A percentile compares a stretch with the other conserved stretches of the same genome.
These are phyloP conservation scores for Trichogramma evanescens DNA, from an alignment of 2,888 invertebrate genomes.

Conservation along the genomic window DNA sequence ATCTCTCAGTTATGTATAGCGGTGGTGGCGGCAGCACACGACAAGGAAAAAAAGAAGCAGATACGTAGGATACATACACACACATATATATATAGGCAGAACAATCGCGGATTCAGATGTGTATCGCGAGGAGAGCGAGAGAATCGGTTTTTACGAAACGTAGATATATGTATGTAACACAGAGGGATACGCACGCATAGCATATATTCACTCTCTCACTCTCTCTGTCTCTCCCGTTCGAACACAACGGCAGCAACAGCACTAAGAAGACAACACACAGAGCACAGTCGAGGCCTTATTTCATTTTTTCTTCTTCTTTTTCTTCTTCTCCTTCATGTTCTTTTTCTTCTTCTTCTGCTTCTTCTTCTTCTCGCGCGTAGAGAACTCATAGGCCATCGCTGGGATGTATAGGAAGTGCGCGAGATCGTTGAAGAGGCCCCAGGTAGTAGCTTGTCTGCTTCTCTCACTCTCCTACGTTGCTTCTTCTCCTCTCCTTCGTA, in stretches of 20 bases:
- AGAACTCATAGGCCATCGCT: neutral
- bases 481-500: neutral
- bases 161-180: too few relatives aligned
- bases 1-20: too few relatives aligned
- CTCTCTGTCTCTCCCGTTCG: neutral
- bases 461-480: neutral
- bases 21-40: neutral
- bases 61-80: neutral
- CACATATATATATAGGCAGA: slow-evolving; percentile 5
- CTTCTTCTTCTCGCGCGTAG: too few relatives aligned
- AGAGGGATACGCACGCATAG: too few relatives aligned
- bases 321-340: too few relatives aligned
- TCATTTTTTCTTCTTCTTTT: neutral
- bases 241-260: neutral
- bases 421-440: slow-evolving; percentile 8
- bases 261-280: neutral
- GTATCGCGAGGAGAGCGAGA: neutral
- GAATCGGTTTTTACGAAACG: too few relatives aligned
- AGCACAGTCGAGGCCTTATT: slow-evolving; percentile 1
- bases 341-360: too few relatives aligned
- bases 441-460: neutral
- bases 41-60: neutral
- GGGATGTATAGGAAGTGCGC: slow-evolving; percentile 3
- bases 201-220: too few relatives aligned
- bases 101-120: slow-evolving; percentile 10